Percentiles rank a stretch among this genome's conserved stretches.
Evolutionary conservation across 1,140 invertebrate species (phyloP).

Genomic region (Sitobion miscanthi): DNA sequence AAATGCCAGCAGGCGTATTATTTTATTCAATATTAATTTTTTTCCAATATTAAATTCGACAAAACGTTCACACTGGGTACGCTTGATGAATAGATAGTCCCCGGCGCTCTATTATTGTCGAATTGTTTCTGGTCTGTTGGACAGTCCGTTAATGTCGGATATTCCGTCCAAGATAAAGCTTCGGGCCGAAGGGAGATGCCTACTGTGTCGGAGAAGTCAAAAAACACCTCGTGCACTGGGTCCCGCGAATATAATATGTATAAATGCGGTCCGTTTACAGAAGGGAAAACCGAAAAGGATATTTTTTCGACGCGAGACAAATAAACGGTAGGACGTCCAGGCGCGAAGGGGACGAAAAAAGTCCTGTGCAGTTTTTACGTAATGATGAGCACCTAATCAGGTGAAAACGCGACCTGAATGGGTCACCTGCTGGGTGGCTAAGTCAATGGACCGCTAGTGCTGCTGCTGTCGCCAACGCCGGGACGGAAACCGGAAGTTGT

Average conservation of each 20-base stretch:
- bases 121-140: conserved; percentile 54
- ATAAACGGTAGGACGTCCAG: conserved; percentile 52
- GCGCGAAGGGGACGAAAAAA: conserved; percentile 5
- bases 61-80: conserved; percentile 50
- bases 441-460: conserved; percentile 37
- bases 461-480: not conserved
- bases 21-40: conserved; percentile 38
- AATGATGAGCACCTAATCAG: conserved; percentile 57
- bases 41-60: conserved; percentile 43
- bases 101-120: conserved; percentile 53
- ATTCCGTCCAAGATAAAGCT: conserved; percentile 45
- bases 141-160: conserved; percentile 53
- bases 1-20: not conserved
- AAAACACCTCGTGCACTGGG: conserved; percentile 20
- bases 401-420: conserved; percentile 55
- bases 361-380: conserved; percentile 54
- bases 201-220: conserved; percentile 50
- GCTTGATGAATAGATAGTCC: conserved; percentile 50
- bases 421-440: conserved; percentile 53
- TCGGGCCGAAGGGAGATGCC: conserved; percentile 20
- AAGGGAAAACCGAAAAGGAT: conserved; percentile 24
- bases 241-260: not conserved
- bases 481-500: conserved; percentile 49
- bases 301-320: conserved; percentile 44
- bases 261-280: conserved; percentile 20